Evolutionary conservation across 2,888 invertebrate genomes (phyloP), one percentile per base, ranked within the genome.

Genomic region (Norana najaformis): DNA sequence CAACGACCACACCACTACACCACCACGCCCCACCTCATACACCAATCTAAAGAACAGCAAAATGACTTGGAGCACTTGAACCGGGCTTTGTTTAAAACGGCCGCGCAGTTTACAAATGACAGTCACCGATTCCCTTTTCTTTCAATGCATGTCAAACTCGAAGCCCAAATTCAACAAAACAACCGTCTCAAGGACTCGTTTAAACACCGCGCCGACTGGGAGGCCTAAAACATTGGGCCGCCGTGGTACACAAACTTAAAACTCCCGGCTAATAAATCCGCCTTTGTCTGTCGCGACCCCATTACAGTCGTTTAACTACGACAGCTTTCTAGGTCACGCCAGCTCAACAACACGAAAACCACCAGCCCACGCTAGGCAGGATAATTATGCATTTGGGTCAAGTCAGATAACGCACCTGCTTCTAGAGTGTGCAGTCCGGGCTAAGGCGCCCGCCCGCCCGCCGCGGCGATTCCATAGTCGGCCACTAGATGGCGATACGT

Each of bases 311-410:
- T 47, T 23, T 47, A 20, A 23, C 47, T 47, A 20, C n/a, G n/a
- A 69, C 69, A 30, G 69, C 69, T 69, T n/a, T 69, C 69, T 69
- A 69, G 69, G 69, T 69, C 69, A n/a, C n/a, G 11, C 85, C 4
- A 37, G 85, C 85, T 20, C 37, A 85, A 37, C 85, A 85, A 85
- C 36, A 85, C 36, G 85, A 85, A 36, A 36, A 36, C 83, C 83
- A 35, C 85, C 23, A 36, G 1, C 85, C 34, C 83, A 30, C 83
- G 35, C 14, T 36, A n/a, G n/a, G n/a, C 85, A 23, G 35, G 35
- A 85, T 37, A 37, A 85, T 85, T 36, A 85, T 85, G 85, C 16
- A 85, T 85, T 85, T 85, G 85, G 85, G 85, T 85, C 85, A 85
- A 37, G 85, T 85, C 85, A 36, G 36, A 37, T 37, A 85, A 37